Percentiles rank a stretch among this genome's conserved stretches.
phyloP scores from a whole-genome alignment of 2,113 vertebrate species.

The Mionectes macconnelli region DNA sequence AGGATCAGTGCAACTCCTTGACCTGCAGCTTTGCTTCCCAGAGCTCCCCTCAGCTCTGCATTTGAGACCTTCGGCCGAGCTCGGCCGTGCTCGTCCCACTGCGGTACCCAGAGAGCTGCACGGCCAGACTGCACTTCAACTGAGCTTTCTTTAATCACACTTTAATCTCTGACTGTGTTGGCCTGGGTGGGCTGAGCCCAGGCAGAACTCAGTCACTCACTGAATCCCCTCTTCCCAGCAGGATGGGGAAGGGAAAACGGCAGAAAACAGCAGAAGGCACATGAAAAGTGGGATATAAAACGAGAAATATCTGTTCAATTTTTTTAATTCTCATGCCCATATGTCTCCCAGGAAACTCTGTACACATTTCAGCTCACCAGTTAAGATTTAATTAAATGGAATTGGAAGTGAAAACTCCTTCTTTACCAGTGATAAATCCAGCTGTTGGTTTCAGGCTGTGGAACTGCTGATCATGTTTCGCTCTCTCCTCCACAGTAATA shows the following conservation, averaged over 20 bases:
- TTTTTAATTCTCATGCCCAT: background rate
- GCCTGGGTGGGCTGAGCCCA: background rate
- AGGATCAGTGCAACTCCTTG: background rate
- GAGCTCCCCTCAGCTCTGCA: background rate
- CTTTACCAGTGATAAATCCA: slow-evolving; percentile 94
- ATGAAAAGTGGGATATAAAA: background rate
- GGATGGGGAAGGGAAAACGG: background rate
- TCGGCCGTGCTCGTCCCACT: background rate
- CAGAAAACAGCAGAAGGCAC: background rate
- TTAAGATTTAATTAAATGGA: background rate
- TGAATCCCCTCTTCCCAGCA: background rate
- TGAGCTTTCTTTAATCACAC: background rate
- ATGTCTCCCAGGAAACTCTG: background rate
- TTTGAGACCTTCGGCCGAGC: background rate
- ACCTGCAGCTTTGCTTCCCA: background rate
- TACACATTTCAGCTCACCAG: background rate
- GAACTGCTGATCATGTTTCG: slow-evolving; percentile 98
- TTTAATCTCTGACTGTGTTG: background rate
- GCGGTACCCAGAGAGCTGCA: background rate
- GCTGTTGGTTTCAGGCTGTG: slow-evolving; percentile 91
- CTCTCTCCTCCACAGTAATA: slow-evolving; percentile 94
- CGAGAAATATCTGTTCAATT: background rate
- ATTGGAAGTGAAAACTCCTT: background rate
- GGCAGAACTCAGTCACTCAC: background rate
- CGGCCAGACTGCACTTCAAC: background rate